Base-by-base conservation (phyloP, 2,888 invertebrate species). In the Drosophila nigricruria region DNA sequence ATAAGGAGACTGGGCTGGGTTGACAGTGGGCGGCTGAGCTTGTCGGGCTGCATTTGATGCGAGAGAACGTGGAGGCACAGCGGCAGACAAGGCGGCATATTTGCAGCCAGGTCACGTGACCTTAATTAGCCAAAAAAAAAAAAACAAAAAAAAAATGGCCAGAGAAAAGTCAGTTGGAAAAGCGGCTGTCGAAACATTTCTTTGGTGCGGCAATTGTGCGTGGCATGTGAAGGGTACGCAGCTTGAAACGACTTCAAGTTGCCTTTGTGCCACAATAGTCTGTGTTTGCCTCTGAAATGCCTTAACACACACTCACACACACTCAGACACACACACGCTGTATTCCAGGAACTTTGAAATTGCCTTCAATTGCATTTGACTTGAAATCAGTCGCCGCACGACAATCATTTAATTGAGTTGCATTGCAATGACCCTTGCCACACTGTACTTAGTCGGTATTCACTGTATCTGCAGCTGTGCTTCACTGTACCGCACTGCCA, bases 21-120 rank as follows among this genome's bases (percentile, higher is more conserved):
- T 20, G 20, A 12, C 1, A 23, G 38, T 2, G 40, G 34, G 56
- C n/a, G n/a, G 16, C 43, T 25, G 3, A 27, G 52, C 58, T 14
- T 25, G 61, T 25, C 30, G 43, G 38, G 62, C 84, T 86, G 83
- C 86, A 81, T 76, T 84, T 79, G 81, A 87, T 81, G 74, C 62
- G 79, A 70, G 79, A 47, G 45, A 38, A 12, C 38, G 25, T 5
- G 0, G 70, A 27, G 38, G n/a, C 53, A 53, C 71, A 84, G 62
- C 50, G 27, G 59, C 50, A 50, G 42, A 42, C 34, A 40, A 57
- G 36, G 14, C 50, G 40, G 50, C 34, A 56, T 45, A 62, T 75
- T 76, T 60, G 70, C 71, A 68, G 49, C 56, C 77, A 65, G 75
- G 84, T 77, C 82, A 81, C 85, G 88, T 85, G 85, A 81, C 88